Base-by-base conservation (phyloP, 2,797 vertebrate genomes). In the Taeniopygia guttata region DNA sequence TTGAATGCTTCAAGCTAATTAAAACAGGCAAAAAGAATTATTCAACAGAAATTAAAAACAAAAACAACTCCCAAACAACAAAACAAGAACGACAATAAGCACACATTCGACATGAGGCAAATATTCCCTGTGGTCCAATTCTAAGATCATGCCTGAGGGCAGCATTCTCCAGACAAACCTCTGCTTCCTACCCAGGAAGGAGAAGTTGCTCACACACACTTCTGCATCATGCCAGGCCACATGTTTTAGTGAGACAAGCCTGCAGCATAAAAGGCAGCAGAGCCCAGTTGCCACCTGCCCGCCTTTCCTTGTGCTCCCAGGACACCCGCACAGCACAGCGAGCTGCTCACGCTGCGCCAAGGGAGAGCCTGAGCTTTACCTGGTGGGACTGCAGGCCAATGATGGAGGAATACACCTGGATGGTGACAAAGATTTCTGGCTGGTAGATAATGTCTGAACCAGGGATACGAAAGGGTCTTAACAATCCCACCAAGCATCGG, bases 351-450 rank as follows among this genome's bases (percentile, higher is more conserved):
- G 0, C 20, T 0, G 0, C 8, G 14, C 63, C 69, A 60, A 52
- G 27, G 34, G 34, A 52, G 12, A 64, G 25, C 32, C 11, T 22
- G 25, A 72, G 69, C 74, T 20, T 82, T 97, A 99, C 99, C 99
- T 99, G 99, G 87, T 99, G 99, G 55, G 99, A 99, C 81, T 98
- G 98, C 46, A 99, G 97, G 60, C 99, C 99, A 59, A 99, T 98
- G 87, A 99, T 99, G 52, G 99, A 99, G 16, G 99, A 99, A 93
- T 99, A 99, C 1, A 98, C 99, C 96, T 99, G 98, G 94, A 99
- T 99, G 75, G 99, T 99, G 96, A 99, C 96, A 84, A 99, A 99
- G 97, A 99, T 99, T 96, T 99, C 99, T 7, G 99, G 99, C 92
- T 98, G 98, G 96, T 99, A 99, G 77, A 98, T 72, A 19, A 98